Evolutionary conservation across 2,888 invertebrate genomes (phyloP).

Genomic region (Drosophila greeni): DNA sequence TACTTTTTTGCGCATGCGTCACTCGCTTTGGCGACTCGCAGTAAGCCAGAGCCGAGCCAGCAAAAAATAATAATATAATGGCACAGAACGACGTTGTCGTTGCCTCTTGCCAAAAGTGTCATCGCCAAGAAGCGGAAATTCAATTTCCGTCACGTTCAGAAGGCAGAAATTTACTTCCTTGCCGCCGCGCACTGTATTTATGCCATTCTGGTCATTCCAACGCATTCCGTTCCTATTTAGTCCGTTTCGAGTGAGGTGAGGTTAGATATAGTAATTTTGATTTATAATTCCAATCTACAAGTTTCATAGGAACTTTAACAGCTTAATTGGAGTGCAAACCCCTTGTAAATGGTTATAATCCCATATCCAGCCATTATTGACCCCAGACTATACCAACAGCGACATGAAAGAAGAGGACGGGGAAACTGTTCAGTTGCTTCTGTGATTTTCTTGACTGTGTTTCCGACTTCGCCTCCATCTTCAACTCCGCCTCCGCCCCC

Average conservation of each 20-base stretch:
- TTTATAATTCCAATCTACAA: no score
- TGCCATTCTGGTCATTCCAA: background rate
- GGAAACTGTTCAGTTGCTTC: constrained; percentile 29
- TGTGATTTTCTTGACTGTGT: constrained; percentile 23
- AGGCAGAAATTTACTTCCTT: constrained; percentile 46
- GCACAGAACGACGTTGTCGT: constrained; percentile 22
- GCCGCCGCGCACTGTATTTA: background rate
- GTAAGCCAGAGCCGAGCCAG: background rate
- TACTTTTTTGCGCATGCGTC: constrained; percentile 38
- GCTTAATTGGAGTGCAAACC: background rate
- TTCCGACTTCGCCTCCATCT: background rate
- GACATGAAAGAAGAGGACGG: background rate
- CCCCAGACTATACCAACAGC: constrained; percentile 36
- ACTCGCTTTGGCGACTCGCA: constrained; percentile 26
- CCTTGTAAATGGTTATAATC: constrained; percentile 1
- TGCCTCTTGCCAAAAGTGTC: constrained; percentile 61
- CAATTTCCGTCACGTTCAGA: constrained; percentile 69
- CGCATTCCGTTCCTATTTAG: constrained; percentile 1
- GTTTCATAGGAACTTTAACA: no score
- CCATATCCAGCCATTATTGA: constrained; percentile 48
- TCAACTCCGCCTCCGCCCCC: background rate
- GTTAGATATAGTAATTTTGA: no score
- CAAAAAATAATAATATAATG: constrained; percentile 8
- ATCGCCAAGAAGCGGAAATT: constrained; percentile 62
- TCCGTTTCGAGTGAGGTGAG: no score